These are phyloP conservation scores for Scomber colias DNA, from an alignment of 2,113 vertebrate genomes.

Conservation along the genomic window DNA sequence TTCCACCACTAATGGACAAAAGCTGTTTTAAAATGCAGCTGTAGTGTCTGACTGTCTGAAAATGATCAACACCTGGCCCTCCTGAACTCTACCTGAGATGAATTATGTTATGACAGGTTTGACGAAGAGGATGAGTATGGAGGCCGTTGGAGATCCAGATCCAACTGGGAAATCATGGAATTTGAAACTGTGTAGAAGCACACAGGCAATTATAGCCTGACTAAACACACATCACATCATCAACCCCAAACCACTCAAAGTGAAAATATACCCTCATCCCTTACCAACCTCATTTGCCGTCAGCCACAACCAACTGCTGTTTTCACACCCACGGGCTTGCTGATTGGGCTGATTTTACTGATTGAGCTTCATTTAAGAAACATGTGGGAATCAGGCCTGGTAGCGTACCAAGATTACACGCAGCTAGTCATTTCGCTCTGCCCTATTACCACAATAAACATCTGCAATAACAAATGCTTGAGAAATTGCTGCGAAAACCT, in stretches of 20 bases:
- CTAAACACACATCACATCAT: constrained; percentile 56
- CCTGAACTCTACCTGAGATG: constrained; percentile 25
- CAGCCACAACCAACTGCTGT: constrained; percentile 49
- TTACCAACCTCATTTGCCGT: constrained; percentile 52
- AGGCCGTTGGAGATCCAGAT: constrained; percentile 21
- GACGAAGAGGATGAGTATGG: not conserved
- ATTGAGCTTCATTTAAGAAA: constrained; percentile 53
- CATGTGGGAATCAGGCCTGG: constrained; percentile 54
- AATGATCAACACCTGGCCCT: constrained; percentile 24
- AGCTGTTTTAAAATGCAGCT: not conserved
- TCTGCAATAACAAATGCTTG: constrained; percentile 47
- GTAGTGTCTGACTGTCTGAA: not conserved
- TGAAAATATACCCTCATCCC: constrained; percentile 53
- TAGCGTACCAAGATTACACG: constrained; percentile 22
- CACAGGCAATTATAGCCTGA: constrained; percentile 53
- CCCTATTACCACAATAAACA: constrained; percentile 57
- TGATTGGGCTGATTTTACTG: constrained; percentile 60
- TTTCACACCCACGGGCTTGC: constrained; percentile 45
- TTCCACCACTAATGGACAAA: not conserved
- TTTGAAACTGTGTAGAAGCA: constrained; percentile 38
- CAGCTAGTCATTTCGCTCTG: constrained; percentile 33
- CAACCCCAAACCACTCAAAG: constrained; percentile 48
- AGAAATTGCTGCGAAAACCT: constrained; percentile 38
- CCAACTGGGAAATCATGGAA: constrained; percentile 63
- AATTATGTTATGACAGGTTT: constrained; percentile 24